phyloP scores from a whole-genome alignment of 2,797 vertebrate species.

The Myotis vivesi region DNA sequence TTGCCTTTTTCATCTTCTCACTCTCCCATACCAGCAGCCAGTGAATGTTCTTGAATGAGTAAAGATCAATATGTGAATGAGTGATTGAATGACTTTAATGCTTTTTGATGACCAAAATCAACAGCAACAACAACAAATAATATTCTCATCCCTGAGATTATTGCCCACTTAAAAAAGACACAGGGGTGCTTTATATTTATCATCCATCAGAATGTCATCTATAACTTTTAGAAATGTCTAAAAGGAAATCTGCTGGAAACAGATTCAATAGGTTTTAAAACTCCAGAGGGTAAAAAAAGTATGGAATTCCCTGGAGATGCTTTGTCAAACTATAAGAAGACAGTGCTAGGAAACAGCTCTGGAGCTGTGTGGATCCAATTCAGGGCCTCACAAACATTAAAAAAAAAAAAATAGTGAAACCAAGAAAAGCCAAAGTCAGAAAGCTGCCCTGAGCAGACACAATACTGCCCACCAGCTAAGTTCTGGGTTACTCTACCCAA shows the following conservation, averaged over 20 bases:
- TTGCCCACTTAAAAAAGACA: neutral
- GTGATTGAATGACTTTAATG: neutral
- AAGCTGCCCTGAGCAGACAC: neutral
- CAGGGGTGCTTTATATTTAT: neutral
- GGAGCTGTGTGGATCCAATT: neutral
- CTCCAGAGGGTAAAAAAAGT: neutral
- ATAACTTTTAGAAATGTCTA: neutral
- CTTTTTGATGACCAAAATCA: neutral
- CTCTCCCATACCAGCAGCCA: neutral
- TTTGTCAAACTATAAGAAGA: neutral
- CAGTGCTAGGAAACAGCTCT: neutral
- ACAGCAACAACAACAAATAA: neutral
- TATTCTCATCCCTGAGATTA: neutral
- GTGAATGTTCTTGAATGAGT: neutral
- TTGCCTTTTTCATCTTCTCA: neutral
- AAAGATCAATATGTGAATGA: neutral
- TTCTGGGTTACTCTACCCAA: neutral
- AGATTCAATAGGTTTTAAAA: constrained; percentile 4
- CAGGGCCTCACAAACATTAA: neutral
- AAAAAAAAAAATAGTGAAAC: constrained; percentile 1
- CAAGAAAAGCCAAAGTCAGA: constrained; percentile 3
- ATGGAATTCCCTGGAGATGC: neutral
- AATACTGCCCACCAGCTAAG: neutral
- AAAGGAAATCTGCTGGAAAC: neutral
- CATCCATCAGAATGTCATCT: neutral